Evolutionary conservation across 2,113 vertebrate species (phyloP), one percentile per base, ranked within the genome.

Genomic region (Platysteira castanea): DNA sequence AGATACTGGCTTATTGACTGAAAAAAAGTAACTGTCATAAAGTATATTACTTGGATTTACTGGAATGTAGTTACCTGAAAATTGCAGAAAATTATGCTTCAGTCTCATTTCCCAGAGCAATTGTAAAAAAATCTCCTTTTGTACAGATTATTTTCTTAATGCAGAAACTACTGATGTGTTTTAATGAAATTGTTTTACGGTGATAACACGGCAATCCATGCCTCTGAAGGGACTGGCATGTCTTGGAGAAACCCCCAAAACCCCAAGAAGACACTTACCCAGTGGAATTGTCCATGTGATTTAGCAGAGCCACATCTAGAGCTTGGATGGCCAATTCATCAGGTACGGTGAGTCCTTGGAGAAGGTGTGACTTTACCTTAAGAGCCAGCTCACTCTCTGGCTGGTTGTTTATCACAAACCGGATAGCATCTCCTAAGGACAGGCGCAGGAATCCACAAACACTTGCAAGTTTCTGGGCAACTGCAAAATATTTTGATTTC

Each of bases 321-420:
- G 99, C 99, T 90, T 98, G 98, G 88, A 98, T 42, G 39, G 98
- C 98, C 96, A 99, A 97, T 81, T 99, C 98, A 67, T 99, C 99
- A 26, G 99, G 99, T 12, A 98, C 98, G 1, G 96, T 91, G 70
- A 96, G 90, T 61, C 99, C 99, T 91, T 98, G 97, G 24, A 97
- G 93, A 83, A 99, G 99, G 95, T 98, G 96, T 71, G 77, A 84
- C 54, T 98, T 98, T 61, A 99, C 60, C 83, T 95, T 95, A 18
- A 95, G 88, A 6, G 98, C 98, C 94, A 99, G 33, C 61, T 99
- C 94, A 0, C 97, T 98, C 39, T 98, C 95, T 28, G 96, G 97
- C 78, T 98, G 98, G 17, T 84, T 85, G 92, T 84, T 95, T 18
- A 99, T 93, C 54, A 99, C 94, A 3, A 74, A 95, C 42, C 98